Percentiles rank a stretch among this genome's conserved stretches.
These are phyloP conservation scores for Coronaproctus castanopsis DNA, from an alignment of 2,888 invertebrate species.

Conservation along the genomic window DNA sequence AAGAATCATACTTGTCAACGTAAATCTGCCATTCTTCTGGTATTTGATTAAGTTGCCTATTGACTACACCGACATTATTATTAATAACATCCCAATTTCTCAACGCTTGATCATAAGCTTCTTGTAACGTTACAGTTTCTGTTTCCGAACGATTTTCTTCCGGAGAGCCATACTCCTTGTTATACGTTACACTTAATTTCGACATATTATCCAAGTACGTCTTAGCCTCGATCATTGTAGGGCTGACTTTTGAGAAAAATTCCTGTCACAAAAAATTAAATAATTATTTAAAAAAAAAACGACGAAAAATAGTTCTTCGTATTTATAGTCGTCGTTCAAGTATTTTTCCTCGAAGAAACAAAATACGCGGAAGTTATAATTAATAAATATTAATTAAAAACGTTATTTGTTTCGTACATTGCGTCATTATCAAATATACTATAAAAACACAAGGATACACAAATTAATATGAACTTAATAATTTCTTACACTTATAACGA, in stretches of 20 bases:
- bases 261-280: not conserved
- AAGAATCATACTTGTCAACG: slow-evolving; percentile 4
- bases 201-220: slow-evolving; percentile 3
- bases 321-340: too few relatives aligned
- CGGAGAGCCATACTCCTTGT: not conserved
- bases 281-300: not conserved
- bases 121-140: slow-evolving; percentile 6
- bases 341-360: too few relatives aligned
- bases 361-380: too few relatives aligned
- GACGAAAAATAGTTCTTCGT: not conserved
- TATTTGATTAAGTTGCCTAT: slow-evolving; percentile 8
- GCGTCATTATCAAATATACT: too few relatives aligned
- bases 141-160: slow-evolving; percentile 2
- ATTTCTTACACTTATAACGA: too few relatives aligned
- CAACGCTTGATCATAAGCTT: slow-evolving; percentile 8
- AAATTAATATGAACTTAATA: too few relatives aligned
- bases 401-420: too few relatives aligned
- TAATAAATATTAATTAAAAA: too few relatives aligned
- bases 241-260: slow-evolving; percentile 8
- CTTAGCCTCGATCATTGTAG: slow-evolving; percentile 1
- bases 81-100: slow-evolving; percentile 9
- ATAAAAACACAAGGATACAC: too few relatives aligned
- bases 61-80: slow-evolving; percentile 11
- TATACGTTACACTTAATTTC: slow-evolving; percentile 3
- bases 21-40: slow-evolving; percentile 10